phyloP scores from a whole-genome alignment of 92 coral and sea anemone species.

The Porites rus region DNA sequence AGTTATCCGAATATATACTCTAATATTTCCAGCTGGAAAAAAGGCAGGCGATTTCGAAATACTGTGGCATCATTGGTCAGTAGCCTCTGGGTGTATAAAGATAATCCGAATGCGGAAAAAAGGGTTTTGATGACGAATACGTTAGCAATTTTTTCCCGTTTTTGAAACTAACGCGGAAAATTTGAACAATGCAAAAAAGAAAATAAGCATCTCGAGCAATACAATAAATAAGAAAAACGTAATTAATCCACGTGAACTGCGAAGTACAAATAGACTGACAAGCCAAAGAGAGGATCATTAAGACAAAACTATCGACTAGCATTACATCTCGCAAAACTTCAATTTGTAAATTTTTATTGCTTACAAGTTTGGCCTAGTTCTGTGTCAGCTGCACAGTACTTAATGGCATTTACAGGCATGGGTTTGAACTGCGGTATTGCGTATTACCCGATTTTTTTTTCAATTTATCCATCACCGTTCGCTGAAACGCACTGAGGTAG shows the following conservation, averaged over 20 bases:
- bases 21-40: neutral
- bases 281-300: neutral
- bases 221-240: conserved; percentile 1
- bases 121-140: conserved; percentile 15
- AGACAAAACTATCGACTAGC: neutral
- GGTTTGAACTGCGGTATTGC: neutral
- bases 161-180: conserved; percentile 39
- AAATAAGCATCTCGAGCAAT: conserved; percentile 8
- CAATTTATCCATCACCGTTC: neutral
- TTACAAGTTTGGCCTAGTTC: neutral
- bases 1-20: neutral
- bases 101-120: conserved; percentile 40
- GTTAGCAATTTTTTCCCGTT: neutral
- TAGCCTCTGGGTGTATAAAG: neutral
- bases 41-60: neutral
- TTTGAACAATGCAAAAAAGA: conserved; percentile 3
- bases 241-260: neutral
- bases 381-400: neutral
- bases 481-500: neutral
- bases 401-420: neutral
- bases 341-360: neutral
- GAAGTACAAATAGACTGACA: neutral
- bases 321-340: neutral
- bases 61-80: conserved; percentile 17
- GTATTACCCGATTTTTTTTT: neutral